These are phyloP conservation scores for Rhabdomys pumilio DNA, from an alignment of 2,797 vertebrate genomes.

Conservation along the genomic window DNA sequence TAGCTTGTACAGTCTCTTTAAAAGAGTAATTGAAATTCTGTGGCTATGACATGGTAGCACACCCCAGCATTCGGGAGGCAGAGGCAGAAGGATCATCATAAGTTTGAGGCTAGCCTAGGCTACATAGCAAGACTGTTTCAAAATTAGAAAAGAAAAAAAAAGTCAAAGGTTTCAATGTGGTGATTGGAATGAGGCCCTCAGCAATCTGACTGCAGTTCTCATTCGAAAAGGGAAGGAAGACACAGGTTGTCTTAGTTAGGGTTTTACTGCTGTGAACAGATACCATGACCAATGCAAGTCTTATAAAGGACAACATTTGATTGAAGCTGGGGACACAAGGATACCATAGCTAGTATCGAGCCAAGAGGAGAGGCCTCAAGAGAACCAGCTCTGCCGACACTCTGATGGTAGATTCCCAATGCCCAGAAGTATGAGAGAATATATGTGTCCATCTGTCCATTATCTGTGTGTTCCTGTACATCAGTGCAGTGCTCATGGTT, in stretches of 20 bases:
- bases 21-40: background rate
- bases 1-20: background rate
- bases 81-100: no score
- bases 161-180: no score
- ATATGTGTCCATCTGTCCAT: background rate
- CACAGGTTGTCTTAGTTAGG: background rate
- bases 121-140: background rate
- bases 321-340: background rate
- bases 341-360: rapidly evolving
- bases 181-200: background rate
- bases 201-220: background rate
- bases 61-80: background rate
- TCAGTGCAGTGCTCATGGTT: background rate
- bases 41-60: background rate
- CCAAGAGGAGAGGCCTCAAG: background rate
- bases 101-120: background rate
- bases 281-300: background rate
- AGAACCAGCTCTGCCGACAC: background rate
- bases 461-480: background rate
- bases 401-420: background rate
- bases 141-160: background rate
- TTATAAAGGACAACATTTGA: background rate
- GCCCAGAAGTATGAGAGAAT: background rate
- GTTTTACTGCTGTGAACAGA: background rate
- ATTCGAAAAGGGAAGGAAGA: background rate